Evolutionary conservation across 2,888 invertebrate species (phyloP).

Genomic region (Hemaris fuciformis): DNA sequence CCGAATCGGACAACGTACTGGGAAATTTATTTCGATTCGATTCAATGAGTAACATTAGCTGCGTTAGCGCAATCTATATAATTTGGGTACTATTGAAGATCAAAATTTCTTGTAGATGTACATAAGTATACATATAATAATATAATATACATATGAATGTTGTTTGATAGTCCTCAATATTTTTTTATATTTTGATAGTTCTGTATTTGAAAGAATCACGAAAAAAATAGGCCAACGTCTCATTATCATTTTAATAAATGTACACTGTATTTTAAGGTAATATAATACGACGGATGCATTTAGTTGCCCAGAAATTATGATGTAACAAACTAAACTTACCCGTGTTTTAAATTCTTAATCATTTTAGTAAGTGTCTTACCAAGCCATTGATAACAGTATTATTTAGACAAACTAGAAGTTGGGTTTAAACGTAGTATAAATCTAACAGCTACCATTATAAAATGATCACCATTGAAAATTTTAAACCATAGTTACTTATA

Average conservation of each 20-base stretch:
- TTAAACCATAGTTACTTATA: constrained; percentile 68
- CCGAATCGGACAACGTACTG: constrained; percentile 61
- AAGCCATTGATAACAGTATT: constrained; percentile 82
- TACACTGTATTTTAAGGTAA: constrained; percentile 71
- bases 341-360: constrained; percentile 57
- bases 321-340: constrained; percentile 51
- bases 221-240: constrained; percentile 79
- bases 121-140: constrained; percentile 71
- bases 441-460: constrained; percentile 67
- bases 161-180: constrained; percentile 82
- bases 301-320: constrained; percentile 68
- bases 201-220: constrained; percentile 76
- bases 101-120: constrained; percentile 79
- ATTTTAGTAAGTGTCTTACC: constrained; percentile 74
- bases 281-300: constrained; percentile 72
- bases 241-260: constrained; percentile 73
- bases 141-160: constrained; percentile 79
- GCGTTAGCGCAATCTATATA: constrained; percentile 74
- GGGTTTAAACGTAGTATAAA: constrained; percentile 70
- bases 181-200: constrained; percentile 83
- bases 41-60: constrained; percentile 56
- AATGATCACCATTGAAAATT: constrained; percentile 58
- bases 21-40: constrained; percentile 52
- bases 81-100: constrained; percentile 71
- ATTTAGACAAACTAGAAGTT: constrained; percentile 77